These are phyloP conservation scores for Stenotaenia linearis DNA, from an alignment of 2,888 invertebrate genomes.

Conservation along the genomic window DNA sequence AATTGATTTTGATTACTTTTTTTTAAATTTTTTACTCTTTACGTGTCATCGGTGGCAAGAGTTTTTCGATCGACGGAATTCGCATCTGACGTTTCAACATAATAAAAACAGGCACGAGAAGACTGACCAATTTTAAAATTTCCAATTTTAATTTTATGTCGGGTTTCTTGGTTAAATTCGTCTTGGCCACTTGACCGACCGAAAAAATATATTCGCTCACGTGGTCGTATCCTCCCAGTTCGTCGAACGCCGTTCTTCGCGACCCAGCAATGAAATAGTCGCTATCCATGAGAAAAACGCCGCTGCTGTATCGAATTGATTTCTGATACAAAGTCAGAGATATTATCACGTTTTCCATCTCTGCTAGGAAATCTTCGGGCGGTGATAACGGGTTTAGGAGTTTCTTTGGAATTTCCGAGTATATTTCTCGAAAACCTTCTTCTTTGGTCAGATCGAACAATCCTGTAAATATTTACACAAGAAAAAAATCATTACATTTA, in stretches of 20 bases:
- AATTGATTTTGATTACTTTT: neutral
- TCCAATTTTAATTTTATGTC: slow-evolving; percentile 4
- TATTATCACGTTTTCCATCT: slow-evolving; percentile 29
- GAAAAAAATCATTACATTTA: neutral
- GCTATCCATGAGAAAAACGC: neutral
- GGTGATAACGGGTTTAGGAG: slow-evolving; percentile 8
- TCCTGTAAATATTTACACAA: neutral
- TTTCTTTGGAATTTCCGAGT: slow-evolving; percentile 24
- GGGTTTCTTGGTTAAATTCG: slow-evolving; percentile 24
- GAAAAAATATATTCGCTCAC: slow-evolving; percentile 13
- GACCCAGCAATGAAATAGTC: slow-evolving; percentile 26
- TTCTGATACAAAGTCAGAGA: slow-evolving; percentile 17
- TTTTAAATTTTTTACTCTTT: neutral
- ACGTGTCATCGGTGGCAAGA: slow-evolving; percentile 30
- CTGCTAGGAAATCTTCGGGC: neutral
- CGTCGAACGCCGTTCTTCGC: neutral
- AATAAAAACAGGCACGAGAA: slow-evolving; percentile 29
- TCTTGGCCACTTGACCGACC: slow-evolving; percentile 26
- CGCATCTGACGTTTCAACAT: slow-evolving; percentile 13
- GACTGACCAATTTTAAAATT: slow-evolving; percentile 21
- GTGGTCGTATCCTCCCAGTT: slow-evolving; percentile 21
- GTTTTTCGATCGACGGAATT: neutral
- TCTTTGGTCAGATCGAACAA: slow-evolving; percentile 28
- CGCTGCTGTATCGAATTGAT: neutral
- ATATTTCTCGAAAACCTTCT: neutral